A percentile compares a stretch with the other conserved stretches of the same genome.
These are phyloP conservation scores for Habroteleia sp. DNA, from an alignment of 2,888 invertebrate species.

Conservation along the genomic window DNA sequence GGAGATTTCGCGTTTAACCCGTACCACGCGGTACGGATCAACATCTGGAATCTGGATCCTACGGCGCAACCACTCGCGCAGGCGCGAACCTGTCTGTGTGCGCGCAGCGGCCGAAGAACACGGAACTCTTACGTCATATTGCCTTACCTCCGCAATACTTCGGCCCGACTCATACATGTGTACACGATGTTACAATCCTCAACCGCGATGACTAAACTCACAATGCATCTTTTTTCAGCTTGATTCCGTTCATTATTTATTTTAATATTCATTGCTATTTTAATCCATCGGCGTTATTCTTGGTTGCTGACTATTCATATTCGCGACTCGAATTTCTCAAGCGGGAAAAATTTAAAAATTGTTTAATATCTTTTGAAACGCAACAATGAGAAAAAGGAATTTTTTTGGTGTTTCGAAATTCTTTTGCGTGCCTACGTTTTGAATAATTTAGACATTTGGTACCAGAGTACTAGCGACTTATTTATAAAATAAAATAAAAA, in stretches of 20 bases:
- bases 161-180: slow-evolving; percentile 53
- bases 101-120: slow-evolving; percentile 66
- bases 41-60: slow-evolving; percentile 73
- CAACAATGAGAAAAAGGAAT: too few relatives aligned
- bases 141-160: slow-evolving; percentile 61
- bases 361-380: too few relatives aligned
- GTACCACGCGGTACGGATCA: slow-evolving; percentile 71
- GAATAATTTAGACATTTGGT: too few relatives aligned
- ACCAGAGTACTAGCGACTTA: too few relatives aligned
- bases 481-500: too few relatives aligned
- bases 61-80: slow-evolving; percentile 58
- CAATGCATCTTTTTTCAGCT: slow-evolving; percentile 48
- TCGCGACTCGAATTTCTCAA: slow-evolving; percentile 1
- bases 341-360: too few relatives aligned
- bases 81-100: slow-evolving; percentile 40
- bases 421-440: too few relatives aligned
- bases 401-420: too few relatives aligned
- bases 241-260: slow-evolving; percentile 44
- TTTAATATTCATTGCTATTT: slow-evolving; percentile 45
- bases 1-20: slow-evolving; percentile 71
- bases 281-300: slow-evolving; percentile 29
- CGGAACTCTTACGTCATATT: slow-evolving; percentile 75
- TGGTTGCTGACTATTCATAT: slow-evolving; percentile 16
- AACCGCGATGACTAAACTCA: slow-evolving; percentile 46
- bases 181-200: slow-evolving; percentile 60